Evolutionary conservation across 2,888 invertebrate genomes (phyloP).

Genomic region (Campoplex nolae): DNA sequence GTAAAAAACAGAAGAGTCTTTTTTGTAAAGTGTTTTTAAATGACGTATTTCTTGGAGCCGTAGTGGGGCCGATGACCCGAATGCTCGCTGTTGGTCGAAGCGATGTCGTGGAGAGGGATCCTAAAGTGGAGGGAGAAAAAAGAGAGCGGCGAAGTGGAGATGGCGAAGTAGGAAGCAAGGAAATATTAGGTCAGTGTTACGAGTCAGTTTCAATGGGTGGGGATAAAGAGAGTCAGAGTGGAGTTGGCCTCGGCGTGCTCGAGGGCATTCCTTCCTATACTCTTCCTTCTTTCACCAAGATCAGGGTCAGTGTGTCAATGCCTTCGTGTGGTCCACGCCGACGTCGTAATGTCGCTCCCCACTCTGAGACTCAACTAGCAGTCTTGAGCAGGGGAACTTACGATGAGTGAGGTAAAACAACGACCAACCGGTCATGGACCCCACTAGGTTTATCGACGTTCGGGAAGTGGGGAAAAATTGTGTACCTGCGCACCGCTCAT

Average conservation of each 20-base stretch:
- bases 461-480: conserved; percentile 40
- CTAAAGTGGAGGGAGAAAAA: conserved; percentile 53
- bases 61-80: conserved; percentile 79
- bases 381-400: conserved; percentile 47
- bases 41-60: conserved; percentile 24
- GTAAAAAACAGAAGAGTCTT: conserved; percentile 16
- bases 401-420: conserved; percentile 56
- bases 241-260: conserved; percentile 68
- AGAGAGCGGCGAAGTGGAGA: conserved; percentile 48
- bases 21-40: neutral
- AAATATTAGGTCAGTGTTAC: conserved; percentile 76
- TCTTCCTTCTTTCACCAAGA: conserved; percentile 64
- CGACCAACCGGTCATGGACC: conserved; percentile 77
- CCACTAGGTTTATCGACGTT: conserved; percentile 49
- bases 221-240: conserved; percentile 64
- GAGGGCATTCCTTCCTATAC: conserved; percentile 42
- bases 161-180: conserved; percentile 75
- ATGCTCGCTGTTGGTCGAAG: conserved; percentile 70
- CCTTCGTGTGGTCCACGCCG: conserved; percentile 73
- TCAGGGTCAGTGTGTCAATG: conserved; percentile 83
- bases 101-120: conserved; percentile 47
- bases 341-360: conserved; percentile 50
- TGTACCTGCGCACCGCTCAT: conserved; percentile 50
- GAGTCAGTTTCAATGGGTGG: conserved; percentile 65
- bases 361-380: conserved; percentile 27